Evolutionary conservation across 2,888 invertebrate genomes (phyloP).

Genomic region (Orthonychiurus folsomi): DNA sequence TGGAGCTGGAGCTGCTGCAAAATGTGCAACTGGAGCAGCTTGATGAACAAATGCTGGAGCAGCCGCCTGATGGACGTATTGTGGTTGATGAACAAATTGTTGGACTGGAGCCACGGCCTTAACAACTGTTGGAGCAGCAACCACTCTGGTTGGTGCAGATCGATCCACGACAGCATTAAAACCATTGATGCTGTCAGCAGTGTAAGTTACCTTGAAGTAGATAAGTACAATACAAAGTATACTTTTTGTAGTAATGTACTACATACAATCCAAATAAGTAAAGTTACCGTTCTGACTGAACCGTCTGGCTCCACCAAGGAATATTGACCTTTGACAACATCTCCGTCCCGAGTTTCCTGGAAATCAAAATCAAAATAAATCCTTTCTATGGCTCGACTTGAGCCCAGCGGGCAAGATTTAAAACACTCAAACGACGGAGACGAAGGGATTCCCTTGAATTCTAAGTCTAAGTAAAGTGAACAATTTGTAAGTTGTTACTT

Average conservation of each 20-base stretch:
- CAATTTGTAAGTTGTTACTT: no score
- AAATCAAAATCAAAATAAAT: neutral
- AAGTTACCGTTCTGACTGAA: neutral
- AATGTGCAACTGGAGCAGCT: neutral
- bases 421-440: no score
- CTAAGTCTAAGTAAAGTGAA: no score
- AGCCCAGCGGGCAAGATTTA: no score
- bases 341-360: neutral
- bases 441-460: no score
- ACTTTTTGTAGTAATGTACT: no score
- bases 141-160: neutral
- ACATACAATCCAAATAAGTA: no score
- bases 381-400: neutral
- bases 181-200: slow-evolving; percentile 5
- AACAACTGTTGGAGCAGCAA: slow-evolving; percentile 4
- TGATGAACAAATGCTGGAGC: neutral
- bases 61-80: no score
- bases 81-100: no score
- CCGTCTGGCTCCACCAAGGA: slow-evolving; percentile 2
- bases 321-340: slow-evolving; percentile 6
- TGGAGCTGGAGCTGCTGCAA: neutral
- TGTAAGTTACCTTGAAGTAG: no score
- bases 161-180: slow-evolving; percentile 8
- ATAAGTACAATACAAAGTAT: no score
- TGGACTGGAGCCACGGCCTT: neutral